These are phyloP conservation scores for Parnassius orleans DNA, from an alignment of 2,888 invertebrate genomes.

Conservation along the genomic window DNA sequence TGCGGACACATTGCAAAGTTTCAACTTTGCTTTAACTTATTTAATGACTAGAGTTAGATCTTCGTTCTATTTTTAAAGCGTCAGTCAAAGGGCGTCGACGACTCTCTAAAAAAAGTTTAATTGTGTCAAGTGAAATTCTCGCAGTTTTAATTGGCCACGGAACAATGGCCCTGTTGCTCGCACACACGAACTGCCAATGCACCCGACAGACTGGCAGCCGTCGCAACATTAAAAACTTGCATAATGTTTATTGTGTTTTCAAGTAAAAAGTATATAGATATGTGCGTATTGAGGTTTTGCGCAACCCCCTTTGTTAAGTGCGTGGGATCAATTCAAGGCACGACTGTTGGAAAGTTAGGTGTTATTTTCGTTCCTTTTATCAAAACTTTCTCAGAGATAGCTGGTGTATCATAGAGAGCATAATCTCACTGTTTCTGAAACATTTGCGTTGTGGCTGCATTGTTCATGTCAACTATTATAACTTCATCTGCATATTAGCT, in stretches of 20 bases:
- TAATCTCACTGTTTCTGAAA: too few species aligned
- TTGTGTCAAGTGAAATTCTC: slow-evolving; percentile 7
- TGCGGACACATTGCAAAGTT: too few species aligned
- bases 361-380: neutral
- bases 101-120: neutral
- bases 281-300: neutral
- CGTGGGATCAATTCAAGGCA: neutral
- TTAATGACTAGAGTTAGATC: too few species aligned
- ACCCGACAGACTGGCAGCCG: neutral
- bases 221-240: neutral
- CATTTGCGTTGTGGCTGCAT: too few species aligned
- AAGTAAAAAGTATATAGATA: neutral
- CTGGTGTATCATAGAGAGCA: too few species aligned
- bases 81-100: neutral
- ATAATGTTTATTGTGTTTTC: neutral
- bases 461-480: too few species aligned
- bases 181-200: neutral
- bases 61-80: neutral
- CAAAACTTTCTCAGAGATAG: too few species aligned
- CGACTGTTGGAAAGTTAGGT: neutral
- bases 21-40: too few species aligned
- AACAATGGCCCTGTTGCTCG: slow-evolving; percentile 1
- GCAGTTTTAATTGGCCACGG: neutral
- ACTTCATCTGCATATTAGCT: too few species aligned
- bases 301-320: neutral